Base-by-base conservation (phyloP, 2,113 vertebrate species). In the Gadus chalcogrammus region DNA sequence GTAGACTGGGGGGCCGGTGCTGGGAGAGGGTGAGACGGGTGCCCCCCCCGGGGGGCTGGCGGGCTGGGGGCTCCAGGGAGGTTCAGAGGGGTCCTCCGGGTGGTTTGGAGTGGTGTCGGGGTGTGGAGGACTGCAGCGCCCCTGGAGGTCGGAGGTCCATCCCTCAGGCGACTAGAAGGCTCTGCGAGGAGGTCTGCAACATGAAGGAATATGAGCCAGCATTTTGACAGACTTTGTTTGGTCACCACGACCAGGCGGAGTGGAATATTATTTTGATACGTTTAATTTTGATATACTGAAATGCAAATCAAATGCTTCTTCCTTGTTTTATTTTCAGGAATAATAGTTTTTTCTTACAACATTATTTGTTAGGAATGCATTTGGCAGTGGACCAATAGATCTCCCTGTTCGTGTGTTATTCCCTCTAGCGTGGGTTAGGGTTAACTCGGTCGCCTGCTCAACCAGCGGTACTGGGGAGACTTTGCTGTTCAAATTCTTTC, bases 401-500 rank as follows among this genome's bases (percentile, higher is more conserved):
- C 15, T 58, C n/a, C 31, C 55, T 58, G 55, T 58, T 55, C 5
- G 53, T 55, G 53, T 15, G 31, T 35, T 35, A 55, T 15, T 16
- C 53, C 12, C 53, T 55, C 12, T 55, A 15, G 12, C 12, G 38
- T 73, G 22, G 65, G 73, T 70, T 15, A 71, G 60, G 75, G 67
- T 64, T 73, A 67, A 74, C 60, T 20, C 70, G 3, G 66, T 69
- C 68, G 74, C 70, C 75, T 78, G 80, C 71, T 74, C 68, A 62
- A 61, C 71, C 75, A 81, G 82, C 81, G 82, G 88, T 78, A 80
- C 75, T 82, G 78, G 70, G 84, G 84, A 88, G 86, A 85, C 76
- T 80, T 91, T 89, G 86, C 90, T 85, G 82, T 91, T 91, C 73
- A 83, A 87, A 85, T 90, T 91, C 88, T 90, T 88, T 82, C 83